Evolutionary conservation across 2,113 vertebrate genomes (phyloP).

Genomic region (Pelvicachromis taeniatus): DNA sequence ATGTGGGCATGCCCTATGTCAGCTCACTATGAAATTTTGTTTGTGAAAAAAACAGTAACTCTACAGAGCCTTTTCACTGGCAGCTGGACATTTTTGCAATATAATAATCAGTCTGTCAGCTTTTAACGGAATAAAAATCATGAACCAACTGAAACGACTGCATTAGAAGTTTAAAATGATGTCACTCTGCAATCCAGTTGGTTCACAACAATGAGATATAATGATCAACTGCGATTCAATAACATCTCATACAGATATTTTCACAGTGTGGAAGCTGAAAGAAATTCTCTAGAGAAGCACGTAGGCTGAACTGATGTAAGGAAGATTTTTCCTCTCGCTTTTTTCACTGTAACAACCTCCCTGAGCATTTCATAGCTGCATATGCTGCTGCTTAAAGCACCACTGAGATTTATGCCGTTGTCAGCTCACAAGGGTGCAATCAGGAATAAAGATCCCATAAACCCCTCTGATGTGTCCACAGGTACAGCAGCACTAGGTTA

Average conservation of each 20-base stretch:
- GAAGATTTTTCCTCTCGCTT: constrained; percentile 50
- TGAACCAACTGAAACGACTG: neutral
- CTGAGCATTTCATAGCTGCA: constrained; percentile 68
- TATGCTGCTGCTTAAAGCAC: constrained; percentile 72
- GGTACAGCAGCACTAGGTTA: constrained; percentile 63
- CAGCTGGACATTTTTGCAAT: neutral
- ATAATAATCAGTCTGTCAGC: neutral
- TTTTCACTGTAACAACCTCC: constrained; percentile 65
- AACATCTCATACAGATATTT: constrained; percentile 29
- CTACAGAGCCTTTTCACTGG: neutral
- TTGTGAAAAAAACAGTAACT: neutral
- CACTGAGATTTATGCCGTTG: constrained; percentile 67
- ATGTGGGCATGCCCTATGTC: neutral
- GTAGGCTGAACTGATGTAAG: constrained; percentile 44
- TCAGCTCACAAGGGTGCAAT: constrained; percentile 74
- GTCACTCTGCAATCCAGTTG: neutral
- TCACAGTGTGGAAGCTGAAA: constrained; percentile 21
- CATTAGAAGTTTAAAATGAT: neutral
- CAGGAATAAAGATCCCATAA: constrained; percentile 73
- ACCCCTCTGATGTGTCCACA: constrained; percentile 72
- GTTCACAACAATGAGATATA: constrained; percentile 20
- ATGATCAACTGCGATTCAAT: constrained; percentile 21
- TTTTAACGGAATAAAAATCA: neutral
- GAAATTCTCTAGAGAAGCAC: constrained; percentile 51
- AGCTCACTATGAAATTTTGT: neutral